Evolutionary conservation across 1,140 invertebrate genomes (phyloP).

Genomic region (Nephotettix cincticeps): DNA sequence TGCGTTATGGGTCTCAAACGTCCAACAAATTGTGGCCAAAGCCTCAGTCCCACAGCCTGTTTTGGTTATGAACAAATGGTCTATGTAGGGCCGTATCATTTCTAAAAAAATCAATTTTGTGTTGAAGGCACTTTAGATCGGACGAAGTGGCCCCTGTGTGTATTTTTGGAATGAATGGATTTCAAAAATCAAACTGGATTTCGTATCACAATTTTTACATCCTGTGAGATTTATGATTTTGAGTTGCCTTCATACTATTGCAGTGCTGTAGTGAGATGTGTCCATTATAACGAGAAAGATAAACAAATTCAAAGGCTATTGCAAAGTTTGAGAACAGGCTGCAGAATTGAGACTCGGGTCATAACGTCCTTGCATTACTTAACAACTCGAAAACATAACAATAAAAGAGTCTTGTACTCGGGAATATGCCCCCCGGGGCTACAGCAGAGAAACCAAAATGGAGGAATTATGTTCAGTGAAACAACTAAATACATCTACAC

Average conservation of each 20-base stretch:
- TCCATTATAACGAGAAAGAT: conserved; percentile 34
- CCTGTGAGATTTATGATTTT: conserved; percentile 39
- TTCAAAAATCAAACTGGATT: conserved; percentile 39
- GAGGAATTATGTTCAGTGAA: conserved; percentile 13
- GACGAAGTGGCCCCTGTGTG: conserved; percentile 41
- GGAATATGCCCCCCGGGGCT: conserved; percentile 4
- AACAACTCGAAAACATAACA: conserved; percentile 28
- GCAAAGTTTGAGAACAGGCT: conserved; percentile 37
- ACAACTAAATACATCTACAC: conserved; percentile 10
- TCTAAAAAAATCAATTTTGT: conserved; percentile 45
- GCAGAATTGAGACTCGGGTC: conserved; percentile 27
- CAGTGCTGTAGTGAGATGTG: conserved; percentile 36
- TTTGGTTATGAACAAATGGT: conserved; percentile 43
- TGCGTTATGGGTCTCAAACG: conserved; percentile 39
- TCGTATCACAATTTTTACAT: conserved; percentile 39
- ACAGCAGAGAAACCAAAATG: neutral
- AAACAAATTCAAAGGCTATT: conserved; percentile 34
- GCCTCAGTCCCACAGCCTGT: conserved; percentile 36
- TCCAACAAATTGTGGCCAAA: conserved; percentile 31
- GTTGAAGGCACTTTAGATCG: conserved; percentile 46
- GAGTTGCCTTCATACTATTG: conserved; percentile 46
- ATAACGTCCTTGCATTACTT: conserved; percentile 27
- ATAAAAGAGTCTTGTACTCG: conserved; percentile 28
- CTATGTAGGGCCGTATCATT: conserved; percentile 43
- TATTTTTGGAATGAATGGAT: conserved; percentile 41